Evolutionary conservation across 2,113 vertebrate species (phyloP).

Genomic region (Zosterops hypoxanthus): DNA sequence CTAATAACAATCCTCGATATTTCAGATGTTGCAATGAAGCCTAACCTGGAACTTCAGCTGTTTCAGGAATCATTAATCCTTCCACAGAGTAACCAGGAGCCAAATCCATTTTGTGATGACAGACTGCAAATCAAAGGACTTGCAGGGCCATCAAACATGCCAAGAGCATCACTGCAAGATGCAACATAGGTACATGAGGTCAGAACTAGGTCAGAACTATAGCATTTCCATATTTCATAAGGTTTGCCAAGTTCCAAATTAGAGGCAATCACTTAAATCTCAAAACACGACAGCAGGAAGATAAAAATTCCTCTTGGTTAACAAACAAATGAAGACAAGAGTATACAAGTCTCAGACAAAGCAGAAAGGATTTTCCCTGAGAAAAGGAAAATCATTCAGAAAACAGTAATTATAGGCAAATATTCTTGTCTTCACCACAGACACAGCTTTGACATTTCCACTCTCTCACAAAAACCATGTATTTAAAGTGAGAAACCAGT

Average conservation of each 20-base stretch:
- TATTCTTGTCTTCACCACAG: conserved; percentile 18
- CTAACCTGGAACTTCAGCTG: not conserved
- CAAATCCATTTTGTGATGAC: not conserved
- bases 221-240: not conserved
- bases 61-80: not conserved
- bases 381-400: not conserved
- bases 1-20: not conserved
- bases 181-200: not conserved
- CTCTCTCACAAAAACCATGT: not conserved
- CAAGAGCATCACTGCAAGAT: not conserved
- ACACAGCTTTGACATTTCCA: conserved; percentile 18
- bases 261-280: not conserved
- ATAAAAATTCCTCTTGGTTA: not conserved
- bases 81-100: not conserved
- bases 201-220: not conserved
- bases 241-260: not conserved
- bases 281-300: not conserved
- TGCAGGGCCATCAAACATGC: not conserved
- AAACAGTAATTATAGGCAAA: conserved; percentile 18
- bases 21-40: not conserved
- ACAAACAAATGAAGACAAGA: not conserved
- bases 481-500: not conserved
- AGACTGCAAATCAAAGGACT: not conserved
- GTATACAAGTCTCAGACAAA: not conserved
- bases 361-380: not conserved